These are phyloP conservation scores for Achlya flavicornis DNA, from an alignment of 2,888 invertebrate species.

Conservation along the genomic window DNA sequence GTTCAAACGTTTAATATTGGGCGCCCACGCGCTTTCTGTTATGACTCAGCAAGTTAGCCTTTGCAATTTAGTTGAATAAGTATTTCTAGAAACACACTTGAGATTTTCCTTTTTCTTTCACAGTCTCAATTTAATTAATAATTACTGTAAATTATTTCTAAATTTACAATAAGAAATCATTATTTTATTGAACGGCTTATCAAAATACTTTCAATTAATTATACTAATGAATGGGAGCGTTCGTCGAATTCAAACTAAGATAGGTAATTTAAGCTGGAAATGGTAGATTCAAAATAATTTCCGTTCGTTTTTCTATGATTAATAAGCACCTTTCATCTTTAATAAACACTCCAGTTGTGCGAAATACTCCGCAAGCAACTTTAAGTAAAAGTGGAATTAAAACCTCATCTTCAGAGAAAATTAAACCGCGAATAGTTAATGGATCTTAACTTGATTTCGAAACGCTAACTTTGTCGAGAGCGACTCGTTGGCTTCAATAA, in stretches of 20 bases:
- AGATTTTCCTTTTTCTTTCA: background rate
- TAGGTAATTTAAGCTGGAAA: background rate
- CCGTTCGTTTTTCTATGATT: slow-evolving; percentile 32
- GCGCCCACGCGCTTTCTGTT: background rate
- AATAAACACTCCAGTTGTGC: slow-evolving; percentile 50
- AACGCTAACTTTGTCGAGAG: slow-evolving; percentile 72
- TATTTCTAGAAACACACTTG: background rate
- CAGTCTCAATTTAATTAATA: background rate
- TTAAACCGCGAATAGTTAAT: slow-evolving; percentile 78
- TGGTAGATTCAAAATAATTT: background rate
- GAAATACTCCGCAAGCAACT: slow-evolving; percentile 48
- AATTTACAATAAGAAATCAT: background rate
- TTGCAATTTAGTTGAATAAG: background rate
- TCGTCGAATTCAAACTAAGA: background rate
- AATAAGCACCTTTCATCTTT: slow-evolving; percentile 48
- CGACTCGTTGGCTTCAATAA: slow-evolving; percentile 71
- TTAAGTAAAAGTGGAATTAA: slow-evolving; percentile 64
- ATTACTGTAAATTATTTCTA: background rate
- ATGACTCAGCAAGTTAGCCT: background rate
- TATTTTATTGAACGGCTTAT: background rate
- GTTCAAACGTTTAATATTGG: background rate
- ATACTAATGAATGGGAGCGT: background rate
- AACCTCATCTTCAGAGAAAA: slow-evolving; percentile 71
- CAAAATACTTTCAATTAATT: slow-evolving; percentile 3
- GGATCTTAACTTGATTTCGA: slow-evolving; percentile 76